Evolutionary conservation across 2,797 vertebrate genomes (phyloP).

Genomic region (Liparis tanakae): DNA sequence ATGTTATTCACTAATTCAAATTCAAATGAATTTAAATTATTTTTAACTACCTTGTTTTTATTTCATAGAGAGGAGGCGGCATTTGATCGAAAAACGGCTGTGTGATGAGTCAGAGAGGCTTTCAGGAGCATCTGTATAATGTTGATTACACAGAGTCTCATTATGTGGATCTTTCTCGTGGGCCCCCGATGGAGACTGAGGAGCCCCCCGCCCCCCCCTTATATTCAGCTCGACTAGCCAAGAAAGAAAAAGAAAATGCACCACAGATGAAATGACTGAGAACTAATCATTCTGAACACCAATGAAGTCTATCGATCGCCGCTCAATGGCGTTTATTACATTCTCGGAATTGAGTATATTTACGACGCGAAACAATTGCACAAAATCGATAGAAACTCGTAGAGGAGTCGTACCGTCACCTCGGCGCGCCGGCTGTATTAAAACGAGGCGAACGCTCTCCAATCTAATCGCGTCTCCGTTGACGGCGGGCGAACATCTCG

Average conservation of each 20-base stretch:
- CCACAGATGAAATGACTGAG: neutral
- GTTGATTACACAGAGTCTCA: constrained; percentile 35
- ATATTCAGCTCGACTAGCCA: neutral
- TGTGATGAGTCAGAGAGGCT: constrained; percentile 51
- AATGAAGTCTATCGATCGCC: constrained; percentile 1
- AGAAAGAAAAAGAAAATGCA: neutral
- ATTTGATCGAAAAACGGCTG: constrained; percentile 54
- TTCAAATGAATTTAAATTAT: constrained; percentile 57
- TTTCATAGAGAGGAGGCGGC: neutral
- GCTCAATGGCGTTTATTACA: neutral
- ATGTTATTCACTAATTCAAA: constrained; percentile 63
- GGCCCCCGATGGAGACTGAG: neutral
- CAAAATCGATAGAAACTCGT: neutral
- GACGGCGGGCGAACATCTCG: neutral
- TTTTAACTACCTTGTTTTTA: constrained; percentile 26
- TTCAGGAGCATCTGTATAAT: constrained; percentile 23
- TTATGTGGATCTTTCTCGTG: constrained; percentile 25
- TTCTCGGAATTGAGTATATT: neutral
- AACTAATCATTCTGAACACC: neutral
- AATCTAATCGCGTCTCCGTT: neutral
- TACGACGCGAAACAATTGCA: constrained; percentile 9
- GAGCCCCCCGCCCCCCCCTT: constrained; percentile 1
- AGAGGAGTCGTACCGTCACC: neutral
- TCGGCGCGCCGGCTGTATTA: neutral
- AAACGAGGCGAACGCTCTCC: neutral